Percentiles rank a stretch among this genome's conserved stretches.
These are phyloP conservation scores for Chondrosia reniformis DNA, from an alignment of 37 sponge, comb jelly and placozoan species.

Conservation along the genomic window DNA sequence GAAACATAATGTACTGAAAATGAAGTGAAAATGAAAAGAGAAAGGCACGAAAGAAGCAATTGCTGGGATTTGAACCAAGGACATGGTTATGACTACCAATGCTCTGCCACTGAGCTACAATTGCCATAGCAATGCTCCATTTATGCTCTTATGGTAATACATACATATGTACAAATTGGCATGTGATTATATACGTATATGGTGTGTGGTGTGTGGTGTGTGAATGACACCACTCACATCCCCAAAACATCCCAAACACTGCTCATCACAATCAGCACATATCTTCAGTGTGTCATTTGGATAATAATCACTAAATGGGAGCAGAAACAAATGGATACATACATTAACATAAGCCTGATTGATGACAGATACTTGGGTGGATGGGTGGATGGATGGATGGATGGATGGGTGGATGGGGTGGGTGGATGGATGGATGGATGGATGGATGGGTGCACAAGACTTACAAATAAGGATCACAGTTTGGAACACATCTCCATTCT, in stretches of 20 bases:
- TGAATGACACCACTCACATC: conserved; percentile 31
- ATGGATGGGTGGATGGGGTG: too few species aligned
- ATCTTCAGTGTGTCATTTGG: conserved; percentile 19
- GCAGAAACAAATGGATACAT: too few species aligned
- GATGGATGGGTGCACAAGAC: background rate
- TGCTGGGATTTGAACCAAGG: too few species aligned
- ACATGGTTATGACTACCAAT: too few species aligned
- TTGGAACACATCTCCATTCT: background rate
- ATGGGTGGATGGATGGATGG: too few species aligned
- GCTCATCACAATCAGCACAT: conserved; percentile 46
- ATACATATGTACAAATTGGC: background rate
- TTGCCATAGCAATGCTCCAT: background rate
- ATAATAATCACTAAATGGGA: conserved; percentile 23
- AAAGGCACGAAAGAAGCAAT: background rate
- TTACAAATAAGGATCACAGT: conserved; percentile 15
- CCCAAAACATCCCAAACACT: conserved; percentile 51
- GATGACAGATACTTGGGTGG: too few species aligned
- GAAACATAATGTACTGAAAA: background rate
- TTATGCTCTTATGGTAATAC: background rate
- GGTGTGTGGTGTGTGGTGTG: too few species aligned
- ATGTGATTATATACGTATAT: background rate
- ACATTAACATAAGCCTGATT: too few species aligned
- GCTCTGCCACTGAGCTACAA: too few species aligned
- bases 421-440: too few species aligned
- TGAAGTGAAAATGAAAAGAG: background rate